These are phyloP conservation scores for Nemurella pictetii DNA, from an alignment of 2,888 invertebrate genomes.

Conservation along the genomic window DNA sequence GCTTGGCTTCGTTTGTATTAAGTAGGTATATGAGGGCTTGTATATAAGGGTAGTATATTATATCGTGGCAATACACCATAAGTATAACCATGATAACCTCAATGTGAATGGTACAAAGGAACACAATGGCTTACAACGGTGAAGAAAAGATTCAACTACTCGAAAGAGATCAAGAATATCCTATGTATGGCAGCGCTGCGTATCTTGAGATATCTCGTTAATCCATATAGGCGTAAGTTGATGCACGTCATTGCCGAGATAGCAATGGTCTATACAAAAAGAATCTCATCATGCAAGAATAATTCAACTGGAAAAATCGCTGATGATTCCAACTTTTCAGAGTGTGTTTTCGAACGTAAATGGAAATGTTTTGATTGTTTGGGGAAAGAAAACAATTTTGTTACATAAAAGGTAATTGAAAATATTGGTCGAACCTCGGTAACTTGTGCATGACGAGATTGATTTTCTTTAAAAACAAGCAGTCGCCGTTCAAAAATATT, in stretches of 20 bases:
- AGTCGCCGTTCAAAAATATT: background rate
- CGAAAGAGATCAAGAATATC: conserved; percentile 8
- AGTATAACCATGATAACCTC: conserved; percentile 16
- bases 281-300: conserved; percentile 1
- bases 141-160: conserved; percentile 19
- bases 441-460: background rate
- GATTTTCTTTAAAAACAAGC: background rate
- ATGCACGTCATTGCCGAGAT: background rate
- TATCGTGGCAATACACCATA: background rate
- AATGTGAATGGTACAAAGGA: background rate
- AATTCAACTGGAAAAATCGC: conserved; percentile 8
- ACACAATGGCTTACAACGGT: conserved; percentile 2
- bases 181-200: background rate
- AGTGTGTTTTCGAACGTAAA: conserved; percentile 13
- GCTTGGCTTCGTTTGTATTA: background rate
- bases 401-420: conserved; percentile 3
- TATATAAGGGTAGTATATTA: too few species aligned
- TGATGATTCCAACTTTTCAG: conserved; percentile 9
- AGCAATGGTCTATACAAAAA: background rate
- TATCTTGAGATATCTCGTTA: conserved; percentile 11
- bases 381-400: conserved; percentile 9
- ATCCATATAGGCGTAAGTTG: conserved; percentile 6
- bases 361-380: conserved; percentile 26
- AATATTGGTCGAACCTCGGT: background rate
- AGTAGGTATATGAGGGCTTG: background rate